A percentile compares a stretch with the other conserved stretches of the same genome.
Conservation (phyloP, 2,888 invertebrate genomes). For the Tipula lateralis region DNA sequence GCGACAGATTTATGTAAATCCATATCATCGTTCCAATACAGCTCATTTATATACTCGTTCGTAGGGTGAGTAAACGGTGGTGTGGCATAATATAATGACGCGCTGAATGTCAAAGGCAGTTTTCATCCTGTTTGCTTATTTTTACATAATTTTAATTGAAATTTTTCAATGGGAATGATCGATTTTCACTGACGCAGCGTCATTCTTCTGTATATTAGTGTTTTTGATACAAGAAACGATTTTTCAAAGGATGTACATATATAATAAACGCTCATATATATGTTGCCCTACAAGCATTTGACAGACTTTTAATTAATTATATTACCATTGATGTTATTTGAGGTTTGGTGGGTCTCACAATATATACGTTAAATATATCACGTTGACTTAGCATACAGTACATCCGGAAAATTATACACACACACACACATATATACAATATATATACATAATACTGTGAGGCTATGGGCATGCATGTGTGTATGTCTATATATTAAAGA, state of each 20-base stretch:
- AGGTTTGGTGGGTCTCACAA: neutral
- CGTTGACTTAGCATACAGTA: neutral
- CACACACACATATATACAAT: neutral
- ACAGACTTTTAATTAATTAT: no score
- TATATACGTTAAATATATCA: neutral
- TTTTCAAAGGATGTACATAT: neutral
- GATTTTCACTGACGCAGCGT: neutral
- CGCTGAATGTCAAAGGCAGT: neutral
- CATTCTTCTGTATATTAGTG: neutral
- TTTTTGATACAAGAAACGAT: neutral
- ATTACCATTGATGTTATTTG: no score
- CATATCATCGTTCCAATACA: no score
- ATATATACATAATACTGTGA: neutral
- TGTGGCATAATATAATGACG: neutral
- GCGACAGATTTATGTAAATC: no score
- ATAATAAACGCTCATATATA: no score
- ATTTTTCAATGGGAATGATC: neutral
- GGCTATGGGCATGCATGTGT: neutral
- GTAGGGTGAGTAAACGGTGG: neutral
- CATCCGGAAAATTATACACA: neutral
- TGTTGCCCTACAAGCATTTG: no score
- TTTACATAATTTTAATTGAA: conserved; percentile 24
- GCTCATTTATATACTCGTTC: no score
- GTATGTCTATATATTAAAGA: neutral
- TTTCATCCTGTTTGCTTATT: neutral